Evolutionary conservation across 2,113 vertebrate species (phyloP), one percentile per base, ranked within the genome.

Genomic region (Etheostoma spectabile): DNA sequence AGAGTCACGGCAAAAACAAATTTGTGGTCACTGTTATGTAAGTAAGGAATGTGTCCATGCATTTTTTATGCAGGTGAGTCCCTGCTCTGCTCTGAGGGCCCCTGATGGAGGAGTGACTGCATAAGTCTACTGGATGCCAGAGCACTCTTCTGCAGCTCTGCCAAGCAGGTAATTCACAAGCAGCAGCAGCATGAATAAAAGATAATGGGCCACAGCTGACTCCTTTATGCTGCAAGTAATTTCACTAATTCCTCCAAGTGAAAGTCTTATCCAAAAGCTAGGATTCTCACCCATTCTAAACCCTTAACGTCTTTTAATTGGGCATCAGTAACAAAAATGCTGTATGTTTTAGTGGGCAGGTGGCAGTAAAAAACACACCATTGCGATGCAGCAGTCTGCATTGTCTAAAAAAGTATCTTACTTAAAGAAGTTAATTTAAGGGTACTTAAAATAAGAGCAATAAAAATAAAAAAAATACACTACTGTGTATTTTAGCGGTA

Each of bases 161-260:
- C 93, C 93, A 91, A 94, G 94, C 92, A 95, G 91, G 93, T 93
- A 93, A 95, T 93, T 93, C 94, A 93, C 90, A 89, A 89, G 91
- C 91, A 91, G 91, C 83, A 89, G 93, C 87, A 79, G 86, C 88
- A 95, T 94, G 93, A 95, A 95, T 95, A 92, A 94, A 93, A 93
- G 83, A 95, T 94, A 93, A 93, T 89, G 84, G 85, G 88, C 82
- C 87, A 88, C 87, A 92, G 92, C 93, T 91, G 91, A 94, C 91
- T 93, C 90, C 86, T 92, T 91, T 91, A 89, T 91, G 85, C 85
- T 71, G 87, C 88, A 89, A 92, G 84, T 89, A 82, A 91, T 93
- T 93, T 87, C 75, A 87, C 86, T 87, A 88, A 85, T 92, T 92
- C 79, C 82, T 87, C 88, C 76, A 85, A 89, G 82, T 84, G 77